Percentiles rank a stretch among this genome's conserved stretches.
Conservation (phyloP, 2,888 invertebrate species). For the Eristalinus aeneus region DNA sequence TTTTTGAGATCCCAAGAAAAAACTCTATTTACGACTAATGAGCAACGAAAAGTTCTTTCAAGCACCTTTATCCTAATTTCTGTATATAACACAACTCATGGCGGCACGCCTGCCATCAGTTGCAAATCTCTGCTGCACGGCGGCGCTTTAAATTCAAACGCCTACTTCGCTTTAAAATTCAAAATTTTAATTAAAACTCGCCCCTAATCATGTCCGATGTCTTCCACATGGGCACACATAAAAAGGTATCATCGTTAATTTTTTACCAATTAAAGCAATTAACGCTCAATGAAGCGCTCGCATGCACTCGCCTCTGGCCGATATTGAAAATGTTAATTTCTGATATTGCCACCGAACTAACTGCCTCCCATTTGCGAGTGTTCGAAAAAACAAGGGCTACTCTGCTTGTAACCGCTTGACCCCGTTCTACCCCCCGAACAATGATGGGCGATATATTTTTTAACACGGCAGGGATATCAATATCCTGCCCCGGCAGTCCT, state of each 20-base stretch:
- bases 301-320: neutral
- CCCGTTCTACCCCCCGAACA: neutral
- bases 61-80: too few relatives aligned
- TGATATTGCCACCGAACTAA: neutral
- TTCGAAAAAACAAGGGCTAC: neutral
- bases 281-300: neutral
- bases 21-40: too few relatives aligned
- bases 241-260: neutral
- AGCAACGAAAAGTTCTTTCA: too few relatives aligned
- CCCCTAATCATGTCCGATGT: neutral
- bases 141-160: neutral
- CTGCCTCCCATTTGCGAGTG: neutral
- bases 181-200: slow-evolving; percentile 13
- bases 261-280: slow-evolving; percentile 3
- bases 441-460: neutral
- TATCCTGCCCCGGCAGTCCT: neutral
- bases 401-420: neutral
- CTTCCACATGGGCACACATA: neutral
- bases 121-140: neutral
- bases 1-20: too few relatives aligned
- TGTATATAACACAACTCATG: neutral
- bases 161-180: neutral
- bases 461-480: neutral
- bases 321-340: neutral
- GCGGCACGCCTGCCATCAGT: neutral